Evolutionary conservation across 2,113 vertebrate genomes (phyloP).

Genomic region (Oenanthe melanoleuca): DNA sequence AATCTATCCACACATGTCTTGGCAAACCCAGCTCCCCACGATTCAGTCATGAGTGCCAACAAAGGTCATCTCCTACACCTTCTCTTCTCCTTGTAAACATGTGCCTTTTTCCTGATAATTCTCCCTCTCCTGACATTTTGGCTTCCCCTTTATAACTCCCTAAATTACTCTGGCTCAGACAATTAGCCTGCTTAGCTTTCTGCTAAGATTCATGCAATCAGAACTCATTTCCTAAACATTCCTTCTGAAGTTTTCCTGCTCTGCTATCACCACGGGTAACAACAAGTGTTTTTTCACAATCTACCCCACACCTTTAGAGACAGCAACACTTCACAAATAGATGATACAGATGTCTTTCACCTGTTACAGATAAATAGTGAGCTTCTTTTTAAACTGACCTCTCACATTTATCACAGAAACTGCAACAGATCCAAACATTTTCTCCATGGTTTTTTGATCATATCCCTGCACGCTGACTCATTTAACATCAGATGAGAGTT

Average conservation of each 20-base stretch:
- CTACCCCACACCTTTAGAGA: background rate
- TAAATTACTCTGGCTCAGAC: background rate
- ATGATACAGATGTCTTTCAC: background rate
- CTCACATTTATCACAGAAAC: background rate
- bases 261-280: background rate
- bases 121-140: background rate
- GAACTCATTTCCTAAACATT: background rate
- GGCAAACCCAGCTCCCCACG: background rate
- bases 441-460: background rate
- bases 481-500: background rate
- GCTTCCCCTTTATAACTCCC: background rate
- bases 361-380: background rate
- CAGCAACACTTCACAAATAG: background rate
- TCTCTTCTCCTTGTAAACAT: background rate
- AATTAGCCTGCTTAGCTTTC: background rate
- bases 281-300: background rate
- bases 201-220: background rate
- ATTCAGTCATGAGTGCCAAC: background rate
- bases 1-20: background rate
- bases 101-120: background rate
- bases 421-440: background rate
- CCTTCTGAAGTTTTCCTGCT: background rate
- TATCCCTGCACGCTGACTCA: background rate
- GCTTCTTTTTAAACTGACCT: background rate
- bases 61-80: background rate